Base-by-base conservation (phyloP, 2,888 invertebrate species). In the Drosophila multiciliata region DNA sequence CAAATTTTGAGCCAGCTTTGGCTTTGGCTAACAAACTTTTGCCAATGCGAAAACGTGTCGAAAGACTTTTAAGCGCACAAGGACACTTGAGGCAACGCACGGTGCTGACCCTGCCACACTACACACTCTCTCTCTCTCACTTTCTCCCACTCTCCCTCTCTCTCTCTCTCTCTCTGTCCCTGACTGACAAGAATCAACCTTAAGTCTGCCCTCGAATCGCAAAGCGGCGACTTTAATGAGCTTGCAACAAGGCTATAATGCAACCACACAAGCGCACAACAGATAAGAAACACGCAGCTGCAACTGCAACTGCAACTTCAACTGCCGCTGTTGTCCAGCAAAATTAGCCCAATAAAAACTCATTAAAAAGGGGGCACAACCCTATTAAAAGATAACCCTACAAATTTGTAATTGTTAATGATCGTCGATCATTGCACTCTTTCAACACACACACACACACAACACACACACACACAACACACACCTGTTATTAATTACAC, bases 41-140 rank as follows among this genome's bases (percentile, higher is more conserved):
- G 73, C 78, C 83, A 78, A 73, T 67, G 70, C 72, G 78, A 68
- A 82, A 71, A 84, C 84, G 84, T 87, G 87, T 82, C 78, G 75
- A 80, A 81, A 82, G 82, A 80, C 85, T 85, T 83, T 87, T 83
- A 75, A 82, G 85, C 83, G 66, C 69, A 75, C 88, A 88, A 88
- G 84, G 88, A 83, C 84, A 88, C 86, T 85, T 73, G 59, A 83
- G 63, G 61, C 66, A 74, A 62, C 68, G 55, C 73, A 73, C 60
- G 67, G 63, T 29, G 65, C 36, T 60, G 65, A 59, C 53, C 66
- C 42, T 57, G 57, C 32, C 57, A 57, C 42, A 57, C 5, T 6
- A 57, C 15, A 20, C 32, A 20, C 15, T 45, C 12, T 4, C 53
- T 48, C 45, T 48, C n/a, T 36, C 49, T 26, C 61, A 50, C 6